Evolutionary conservation across 64 coral and sea anemone species (phyloP), one percentile per base, ranked within the genome.

Genomic region (Hydrozoanthus tunicans): DNA sequence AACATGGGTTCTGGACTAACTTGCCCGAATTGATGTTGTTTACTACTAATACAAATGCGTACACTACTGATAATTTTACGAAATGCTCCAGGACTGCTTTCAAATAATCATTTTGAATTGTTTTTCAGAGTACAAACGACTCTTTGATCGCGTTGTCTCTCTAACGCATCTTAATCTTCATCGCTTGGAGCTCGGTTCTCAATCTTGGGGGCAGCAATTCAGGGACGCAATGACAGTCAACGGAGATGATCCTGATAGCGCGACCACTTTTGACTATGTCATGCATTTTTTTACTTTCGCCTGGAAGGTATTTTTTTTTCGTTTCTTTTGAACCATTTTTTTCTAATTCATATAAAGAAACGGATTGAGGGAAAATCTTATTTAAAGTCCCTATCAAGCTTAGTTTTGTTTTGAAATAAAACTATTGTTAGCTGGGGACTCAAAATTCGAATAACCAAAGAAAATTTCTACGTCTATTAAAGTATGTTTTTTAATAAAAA

Each of bases 241-340:
- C 80, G 96, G 93, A 11, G 96, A 94, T 51, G 96, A 98, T 55
- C 73, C 93, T 17, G 96, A 95, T 11, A 92, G 88, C 55, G 96
- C 96, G 0, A 95, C 96, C 4, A 89, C 96, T 3, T 52, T 95
- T 51, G 96, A 98, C 83, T 98, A 98, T 73, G 27, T 98, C 70
- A 98, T 98, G 96, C 96, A 98, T 86, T 95, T 98, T n/a, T 77
- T 98, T 10, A 98, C 96, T 13, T 95, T 98, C 78, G 93, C 96
- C 59, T 98, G 96, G 96, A 98, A 98, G 92, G 96, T 98, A 89
- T 6, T 51, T 70, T 76, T 6, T 26, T 26, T 5, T 51, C 62
- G 2, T 32, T 5, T 12, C 74, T 43, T 43, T 43, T 43, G 32
- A 43, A 43, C 32, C 32, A 43, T 43, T 43, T 43, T 43, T 43